Conservation (phyloP, 2,888 invertebrate species). For the Agrotis puta region DNA sequence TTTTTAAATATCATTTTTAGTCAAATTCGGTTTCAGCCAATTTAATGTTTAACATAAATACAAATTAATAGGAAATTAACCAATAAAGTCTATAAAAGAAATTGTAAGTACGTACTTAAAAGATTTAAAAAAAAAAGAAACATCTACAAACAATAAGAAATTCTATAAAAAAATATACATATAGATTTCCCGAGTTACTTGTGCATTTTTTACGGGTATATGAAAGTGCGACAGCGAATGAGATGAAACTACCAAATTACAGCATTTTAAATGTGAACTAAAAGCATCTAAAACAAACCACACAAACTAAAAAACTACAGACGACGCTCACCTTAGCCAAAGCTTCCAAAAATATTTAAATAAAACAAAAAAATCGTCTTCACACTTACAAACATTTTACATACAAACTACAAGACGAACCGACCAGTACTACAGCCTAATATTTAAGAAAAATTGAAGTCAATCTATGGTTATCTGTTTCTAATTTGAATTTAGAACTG, state of each 20-base stretch:
- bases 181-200: too few species aligned
- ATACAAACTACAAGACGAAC: constrained; percentile 65
- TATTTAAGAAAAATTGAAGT: constrained; percentile 35
- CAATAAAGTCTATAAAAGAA: neutral
- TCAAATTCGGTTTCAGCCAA: constrained; percentile 49
- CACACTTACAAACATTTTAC: constrained; percentile 68
- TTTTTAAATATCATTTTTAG: constrained; percentile 12
- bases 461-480: constrained; percentile 21
- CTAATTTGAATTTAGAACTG: constrained; percentile 52
- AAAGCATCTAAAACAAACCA: constrained; percentile 51
- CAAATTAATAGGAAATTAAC: constrained; percentile 1
- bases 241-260: constrained; percentile 47
- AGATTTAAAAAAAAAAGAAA: neutral
- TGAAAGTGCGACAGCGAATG: constrained; percentile 42
- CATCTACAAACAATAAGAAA: neutral
- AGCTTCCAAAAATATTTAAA: constrained; percentile 71
- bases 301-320: constrained; percentile 62
- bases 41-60: constrained; percentile 49
- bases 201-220: neutral
- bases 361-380: constrained; percentile 66
- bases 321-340: constrained; percentile 71
- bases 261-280: constrained; percentile 41
- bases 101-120: neutral
- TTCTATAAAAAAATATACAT: neutral
- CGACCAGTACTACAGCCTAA: constrained; percentile 36